Evolutionary conservation across 1,140 invertebrate genomes (phyloP).

Genomic region (Euwallacea fornicatus): DNA sequence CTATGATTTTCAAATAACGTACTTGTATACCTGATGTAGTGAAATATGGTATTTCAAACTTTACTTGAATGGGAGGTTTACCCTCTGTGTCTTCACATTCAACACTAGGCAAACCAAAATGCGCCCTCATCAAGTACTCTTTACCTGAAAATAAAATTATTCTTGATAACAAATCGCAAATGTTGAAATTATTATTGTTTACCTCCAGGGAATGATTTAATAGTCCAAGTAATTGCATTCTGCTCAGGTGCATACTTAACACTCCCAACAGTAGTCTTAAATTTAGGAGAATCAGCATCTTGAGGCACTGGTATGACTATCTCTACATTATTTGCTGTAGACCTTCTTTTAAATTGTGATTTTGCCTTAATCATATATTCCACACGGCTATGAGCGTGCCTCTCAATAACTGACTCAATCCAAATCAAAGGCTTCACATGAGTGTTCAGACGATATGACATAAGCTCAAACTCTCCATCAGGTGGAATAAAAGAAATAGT

Average conservation of each 20-base stretch:
- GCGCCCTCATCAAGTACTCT: conserved; percentile 98
- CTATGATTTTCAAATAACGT: conserved; percentile 98
- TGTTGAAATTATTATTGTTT: conserved; percentile 2
- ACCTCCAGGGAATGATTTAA: conserved; percentile 98
- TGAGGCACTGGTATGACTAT: conserved; percentile 98
- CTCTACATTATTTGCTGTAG: conserved; percentile 99
- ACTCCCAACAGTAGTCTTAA: conserved; percentile 97
- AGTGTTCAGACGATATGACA: conserved; percentile 98
- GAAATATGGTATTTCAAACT: conserved; percentile 99
- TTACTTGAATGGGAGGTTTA: conserved; percentile 97
- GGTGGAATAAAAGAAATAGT: conserved; percentile 99
- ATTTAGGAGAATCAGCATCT: conserved; percentile 98
- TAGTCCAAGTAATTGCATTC: conserved; percentile 98
- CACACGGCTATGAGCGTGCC: conserved; percentile 96
- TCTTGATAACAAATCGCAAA: background rate
- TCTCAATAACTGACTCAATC: conserved; percentile 99
- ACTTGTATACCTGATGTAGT: conserved; percentile 99
- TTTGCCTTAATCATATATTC: conserved; percentile 99
- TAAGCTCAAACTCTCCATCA: conserved; percentile 99
- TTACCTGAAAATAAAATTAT: conserved; percentile 58
- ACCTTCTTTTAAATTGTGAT: conserved; percentile 97
- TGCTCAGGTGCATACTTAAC: conserved; percentile 98
- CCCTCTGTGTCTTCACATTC: conserved; percentile 94
- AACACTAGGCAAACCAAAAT: conserved; percentile 98
- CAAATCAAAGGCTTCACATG: conserved; percentile 98